Evolutionary conservation across 2,113 vertebrate genomes (phyloP).

Genomic region (Microcebus murinus): DNA sequence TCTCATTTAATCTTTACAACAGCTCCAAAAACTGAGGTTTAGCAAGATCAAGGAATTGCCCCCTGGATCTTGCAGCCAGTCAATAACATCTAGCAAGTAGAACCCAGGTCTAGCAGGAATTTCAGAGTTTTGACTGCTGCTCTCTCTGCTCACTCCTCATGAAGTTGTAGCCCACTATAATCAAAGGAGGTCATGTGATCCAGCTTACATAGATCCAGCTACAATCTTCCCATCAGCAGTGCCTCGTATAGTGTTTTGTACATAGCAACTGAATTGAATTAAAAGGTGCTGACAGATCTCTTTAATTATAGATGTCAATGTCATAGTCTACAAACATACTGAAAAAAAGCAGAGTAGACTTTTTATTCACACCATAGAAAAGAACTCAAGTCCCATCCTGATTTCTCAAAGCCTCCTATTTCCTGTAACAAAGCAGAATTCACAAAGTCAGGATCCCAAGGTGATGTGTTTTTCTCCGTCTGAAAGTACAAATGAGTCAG

Average conservation of each 20-base stretch:
- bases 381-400: background rate
- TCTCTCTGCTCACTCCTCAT: background rate
- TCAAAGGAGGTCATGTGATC: background rate
- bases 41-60: background rate
- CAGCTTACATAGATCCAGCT: background rate
- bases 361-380: fast-evolving
- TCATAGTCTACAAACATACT: background rate
- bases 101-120: background rate
- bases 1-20: constrained; percentile 2
- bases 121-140: background rate
- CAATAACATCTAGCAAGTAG: background rate
- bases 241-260: background rate
- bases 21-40: background rate
- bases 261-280: background rate
- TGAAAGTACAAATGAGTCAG: background rate
- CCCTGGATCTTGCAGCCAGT: too few species aligned
- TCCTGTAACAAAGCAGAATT: background rate
- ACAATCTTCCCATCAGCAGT: background rate
- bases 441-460: background rate
- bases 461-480: background rate
- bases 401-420: background rate
- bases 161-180: background rate
- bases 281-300: background rate
- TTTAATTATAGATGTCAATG: background rate
- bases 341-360: background rate